A percentile compares a stretch with the other conserved stretches of the same genome.
These are phyloP conservation scores for Chalcis sispes DNA, from an alignment of 2,888 invertebrate genomes.

Conservation along the genomic window DNA sequence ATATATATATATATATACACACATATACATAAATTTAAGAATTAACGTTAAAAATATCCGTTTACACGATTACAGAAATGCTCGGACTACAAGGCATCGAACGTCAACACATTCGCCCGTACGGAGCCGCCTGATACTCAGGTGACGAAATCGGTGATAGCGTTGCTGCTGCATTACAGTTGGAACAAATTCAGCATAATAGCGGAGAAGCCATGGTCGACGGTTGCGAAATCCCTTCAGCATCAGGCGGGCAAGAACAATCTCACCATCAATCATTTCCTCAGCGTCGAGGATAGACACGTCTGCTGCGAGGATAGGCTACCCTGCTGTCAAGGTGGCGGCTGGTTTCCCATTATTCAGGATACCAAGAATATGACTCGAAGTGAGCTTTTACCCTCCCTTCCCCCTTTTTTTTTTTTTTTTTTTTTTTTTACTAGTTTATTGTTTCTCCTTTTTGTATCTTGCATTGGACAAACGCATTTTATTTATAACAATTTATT, in stretches of 20 bases:
- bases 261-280: slow-evolving; percentile 89
- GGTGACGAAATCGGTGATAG: slow-evolving; percentile 96
- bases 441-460: background rate
- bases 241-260: slow-evolving; percentile 86
- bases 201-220: slow-evolving; percentile 88
- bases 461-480: no score
- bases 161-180: slow-evolving; percentile 91
- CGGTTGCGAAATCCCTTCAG: slow-evolving; percentile 88
- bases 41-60: no score
- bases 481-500: no score
- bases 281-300: slow-evolving; percentile 83
- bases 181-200: slow-evolving; percentile 96
- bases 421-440: background rate
- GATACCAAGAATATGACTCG: slow-evolving; percentile 91
- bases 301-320: slow-evolving; percentile 87
- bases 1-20: no score
- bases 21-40: no score
- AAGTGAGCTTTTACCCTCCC: slow-evolving; percentile 79
- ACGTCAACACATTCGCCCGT: slow-evolving; percentile 92
- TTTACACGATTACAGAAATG: slow-evolving; percentile 94
- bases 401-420: no score
- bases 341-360: slow-evolving; percentile 90
- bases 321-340: slow-evolving; percentile 86
- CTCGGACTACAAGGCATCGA: slow-evolving; percentile 92
- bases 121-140: slow-evolving; percentile 96